Evolutionary conservation across 2,888 invertebrate genomes (phyloP).

Genomic region (Podabrus alpinus): DNA sequence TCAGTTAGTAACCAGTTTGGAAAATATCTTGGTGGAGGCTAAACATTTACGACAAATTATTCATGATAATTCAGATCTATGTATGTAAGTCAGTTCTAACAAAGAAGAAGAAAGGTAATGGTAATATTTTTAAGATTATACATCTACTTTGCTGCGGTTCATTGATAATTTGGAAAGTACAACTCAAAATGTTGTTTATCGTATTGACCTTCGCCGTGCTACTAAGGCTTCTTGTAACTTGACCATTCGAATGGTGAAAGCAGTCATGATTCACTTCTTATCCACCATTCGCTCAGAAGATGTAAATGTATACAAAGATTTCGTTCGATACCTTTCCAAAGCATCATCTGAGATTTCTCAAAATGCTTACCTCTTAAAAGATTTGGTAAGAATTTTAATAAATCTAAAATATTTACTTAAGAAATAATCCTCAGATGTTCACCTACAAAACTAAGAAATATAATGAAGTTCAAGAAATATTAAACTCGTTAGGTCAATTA

Average conservation of each 20-base stretch:
- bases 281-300: not conserved
- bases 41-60: not conserved
- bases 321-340: not conserved
- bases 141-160: not conserved
- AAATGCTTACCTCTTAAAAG: not conserved
- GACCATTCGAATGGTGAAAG: no score
- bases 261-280: no score
- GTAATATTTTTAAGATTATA: not conserved
- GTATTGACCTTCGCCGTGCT: not conserved
- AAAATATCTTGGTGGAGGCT: not conserved
- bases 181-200: not conserved
- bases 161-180: not conserved
- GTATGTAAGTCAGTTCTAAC: not conserved
- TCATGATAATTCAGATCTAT: not conserved
- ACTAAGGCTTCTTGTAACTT: not conserved
- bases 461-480: not conserved
- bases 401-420: no score
- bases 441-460: not conserved
- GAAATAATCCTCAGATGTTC: not conserved
- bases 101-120: no score
- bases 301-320: not conserved
- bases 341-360: not conserved
- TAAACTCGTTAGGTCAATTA: not conserved
- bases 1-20: not conserved
- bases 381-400: not conserved